Evolutionary conservation across 2,797 vertebrate genomes (phyloP), one percentile per base, ranked within the genome.

Genomic region (Coendou prehensilis): DNA sequence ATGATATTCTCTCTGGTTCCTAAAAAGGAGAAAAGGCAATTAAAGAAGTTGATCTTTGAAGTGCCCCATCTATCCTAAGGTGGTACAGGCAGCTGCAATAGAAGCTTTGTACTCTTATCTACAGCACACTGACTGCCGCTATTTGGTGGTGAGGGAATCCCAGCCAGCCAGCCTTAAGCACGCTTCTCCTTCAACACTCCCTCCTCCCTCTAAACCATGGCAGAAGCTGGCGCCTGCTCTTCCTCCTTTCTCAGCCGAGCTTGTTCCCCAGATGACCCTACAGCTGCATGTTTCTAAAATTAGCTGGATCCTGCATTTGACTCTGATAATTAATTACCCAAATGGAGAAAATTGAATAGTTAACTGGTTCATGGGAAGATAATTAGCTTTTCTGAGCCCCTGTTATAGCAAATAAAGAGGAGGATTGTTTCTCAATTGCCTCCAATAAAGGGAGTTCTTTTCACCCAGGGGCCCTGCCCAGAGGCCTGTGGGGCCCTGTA

Each of bases 291-390:
- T 98, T 98, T 98, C 98, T 98, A 99, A 99, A 98, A 98, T 98
- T 98, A 98, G 97, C 96, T 96, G 98, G 98, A 98, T 98, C 97
- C 98, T 98, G 98, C 97, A 97, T 98, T 98, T 98, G 98, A 98
- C 98, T 98, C 97, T 98, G 98, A 98, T 98, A 98, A 99, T 99
- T 98, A 98, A 99, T 98, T 98, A 98, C 97, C 98, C 98, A 98
- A 98, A 98, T 98, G 95, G 98, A 98, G 98, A 98, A 98, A 98
- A 99, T 98, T 98, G 98, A 98, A 98, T 98, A 98, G 98, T 98
- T 98, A 98, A 98, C 98, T 98, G 98, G 98, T 98, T 98, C 98
- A 98, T 98, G 98, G 97, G 97, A 98, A 98, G 98, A 98, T 98
- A 98, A 98, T 99, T 98, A 98, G 98, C 98, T 98, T 98, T 98